Evolutionary conservation across 2,888 invertebrate genomes (phyloP), one percentile per base, ranked within the genome.

Genomic region (Litoditis marina): DNA sequence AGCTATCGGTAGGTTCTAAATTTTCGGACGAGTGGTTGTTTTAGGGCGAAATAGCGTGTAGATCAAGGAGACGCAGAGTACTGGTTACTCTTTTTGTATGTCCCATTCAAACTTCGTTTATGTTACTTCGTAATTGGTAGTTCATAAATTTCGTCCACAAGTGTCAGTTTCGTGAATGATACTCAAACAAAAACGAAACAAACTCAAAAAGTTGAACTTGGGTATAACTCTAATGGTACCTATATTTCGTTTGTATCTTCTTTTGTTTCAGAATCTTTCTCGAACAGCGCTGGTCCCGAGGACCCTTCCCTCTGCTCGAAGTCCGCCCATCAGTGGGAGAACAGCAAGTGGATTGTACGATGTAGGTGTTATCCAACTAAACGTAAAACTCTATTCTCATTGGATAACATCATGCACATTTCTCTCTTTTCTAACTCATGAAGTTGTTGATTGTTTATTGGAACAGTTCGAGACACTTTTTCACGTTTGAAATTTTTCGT

Each of bases 261-360:
- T 25, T 13, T 7, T 13, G 8, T 25, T 54, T 54, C 28, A 53
- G 52, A 60, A 22, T 42, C 39, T 13, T 22, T 61, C 22, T 31
- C 49, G 7, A n/a, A 54, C 13, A 55, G 61, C 49, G 54, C 55
- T 25, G 55, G 57, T 25, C 53, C 53, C 16, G 63, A 60, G 11
- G 57, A 65, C 28, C 60, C 64, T 27, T 55, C 50, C 16, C 27
- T 61, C 30, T 80, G 80, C 60, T 69, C 72, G 13, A 53, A 64
- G n/a, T 80, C 80, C 63, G 72, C 74, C 1, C 55, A 66, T 32
- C 68, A 71, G 32, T 73, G 69, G 30, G 60, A 66, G 7, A 47
- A 68, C 11, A 79, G 71, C 58, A 68, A 65, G 30, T 80, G 80
- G 80, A 70, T 80, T 27, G 46, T 72, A 27, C 73, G 66, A 52